Evolutionary conservation across 2,888 invertebrate species (phyloP).

Genomic region (Homarus gammarus): DNA sequence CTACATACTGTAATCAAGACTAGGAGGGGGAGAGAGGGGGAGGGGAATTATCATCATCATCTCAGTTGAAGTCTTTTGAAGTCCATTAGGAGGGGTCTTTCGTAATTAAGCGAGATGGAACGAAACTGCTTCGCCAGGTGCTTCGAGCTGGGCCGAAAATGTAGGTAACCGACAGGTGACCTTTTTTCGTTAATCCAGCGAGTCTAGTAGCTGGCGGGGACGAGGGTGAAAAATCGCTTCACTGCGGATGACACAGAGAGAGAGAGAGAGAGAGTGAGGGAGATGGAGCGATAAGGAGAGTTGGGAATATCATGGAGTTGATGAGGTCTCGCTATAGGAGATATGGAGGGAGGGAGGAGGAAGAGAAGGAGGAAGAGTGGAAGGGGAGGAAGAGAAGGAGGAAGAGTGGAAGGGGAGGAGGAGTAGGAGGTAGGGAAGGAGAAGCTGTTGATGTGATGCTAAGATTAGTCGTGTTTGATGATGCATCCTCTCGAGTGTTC

Average conservation of each 20-base stretch:
- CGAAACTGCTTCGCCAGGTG: not conserved
- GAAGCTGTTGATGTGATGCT: not conserved
- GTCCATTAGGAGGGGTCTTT: too few relatives aligned
- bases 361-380: not conserved
- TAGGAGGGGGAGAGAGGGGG: too few relatives aligned
- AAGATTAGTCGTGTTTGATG: not conserved
- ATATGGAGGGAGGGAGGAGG: not conserved
- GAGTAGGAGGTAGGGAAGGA: not conserved
- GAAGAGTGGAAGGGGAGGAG: not conserved
- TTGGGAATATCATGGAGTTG: not conserved
- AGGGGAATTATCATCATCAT: not conserved
- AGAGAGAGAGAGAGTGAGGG: not conserved
- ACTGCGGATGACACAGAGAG: not conserved
- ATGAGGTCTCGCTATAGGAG: not conserved
- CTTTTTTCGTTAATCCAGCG: not conserved
- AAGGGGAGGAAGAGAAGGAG: not conserved
- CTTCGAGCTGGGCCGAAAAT: not conserved
- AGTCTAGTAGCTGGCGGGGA: not conserved
- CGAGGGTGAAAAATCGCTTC: not conserved
- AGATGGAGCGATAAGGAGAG: not conserved
- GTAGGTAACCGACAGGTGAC: not conserved
- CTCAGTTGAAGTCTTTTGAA: not conserved
- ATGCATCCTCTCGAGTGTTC: too few relatives aligned
- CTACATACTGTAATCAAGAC: not conserved
- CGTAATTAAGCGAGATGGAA: not conserved